Conservation (phyloP, 2,888 invertebrate genomes). For the Neoscelio sp. region DNA sequence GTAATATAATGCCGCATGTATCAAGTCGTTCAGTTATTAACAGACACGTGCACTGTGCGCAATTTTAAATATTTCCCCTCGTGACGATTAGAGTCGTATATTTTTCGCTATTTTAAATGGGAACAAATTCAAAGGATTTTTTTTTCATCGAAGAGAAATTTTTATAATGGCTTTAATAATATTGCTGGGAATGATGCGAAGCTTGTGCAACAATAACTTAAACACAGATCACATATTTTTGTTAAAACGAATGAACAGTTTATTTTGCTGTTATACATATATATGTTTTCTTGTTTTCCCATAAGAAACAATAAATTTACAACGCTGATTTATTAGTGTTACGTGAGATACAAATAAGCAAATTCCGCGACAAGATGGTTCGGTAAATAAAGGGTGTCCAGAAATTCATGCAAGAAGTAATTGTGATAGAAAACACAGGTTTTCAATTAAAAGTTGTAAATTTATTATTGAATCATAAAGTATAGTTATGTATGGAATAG, state of each 20-base stretch:
- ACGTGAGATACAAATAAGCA: not conserved
- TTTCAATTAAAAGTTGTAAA: no score
- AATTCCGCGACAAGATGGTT: conserved; percentile 18
- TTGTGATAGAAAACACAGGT: no score
- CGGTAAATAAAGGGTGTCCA: no score
- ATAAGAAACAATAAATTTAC: conserved; percentile 1
- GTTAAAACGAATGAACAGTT: conserved; percentile 14
- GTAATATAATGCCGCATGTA: conserved; percentile 12
- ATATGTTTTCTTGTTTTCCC: conserved; percentile 11
- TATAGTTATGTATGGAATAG: no score
- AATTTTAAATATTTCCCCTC: conserved; percentile 13
- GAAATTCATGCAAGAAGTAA: no score
- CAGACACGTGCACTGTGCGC: conserved; percentile 42
- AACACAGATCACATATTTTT: conserved; percentile 15
- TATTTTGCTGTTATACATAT: conserved; percentile 22
- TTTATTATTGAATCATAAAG: no score
- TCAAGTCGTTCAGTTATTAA: conserved; percentile 16
- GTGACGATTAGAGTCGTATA: not conserved
- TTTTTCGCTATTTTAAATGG: no score
- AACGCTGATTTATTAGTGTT: conserved; percentile 21
- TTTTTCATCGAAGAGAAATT: no score
- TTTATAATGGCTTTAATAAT: conserved; percentile 10
- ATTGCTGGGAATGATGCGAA: no score
- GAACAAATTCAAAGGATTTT: no score
- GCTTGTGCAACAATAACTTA: conserved; percentile 8